Evolutionary conservation across 2,113 vertebrate species (phyloP), one percentile per base, ranked within the genome.

Genomic region (Ophthalmolycus amberensis): DNA sequence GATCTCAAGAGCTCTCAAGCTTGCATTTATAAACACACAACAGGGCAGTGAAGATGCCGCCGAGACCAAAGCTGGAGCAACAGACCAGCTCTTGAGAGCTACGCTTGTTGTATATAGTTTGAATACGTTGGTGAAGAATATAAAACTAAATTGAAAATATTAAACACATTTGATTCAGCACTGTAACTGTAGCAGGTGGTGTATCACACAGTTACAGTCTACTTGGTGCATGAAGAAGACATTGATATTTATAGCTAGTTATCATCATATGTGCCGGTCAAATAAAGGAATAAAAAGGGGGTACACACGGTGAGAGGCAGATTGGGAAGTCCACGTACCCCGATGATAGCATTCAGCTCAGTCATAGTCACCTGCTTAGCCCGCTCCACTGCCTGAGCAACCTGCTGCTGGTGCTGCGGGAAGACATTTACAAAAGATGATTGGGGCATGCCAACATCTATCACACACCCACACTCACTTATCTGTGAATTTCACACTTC

Each of bases 291-390:
- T 95, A 89, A 94, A 54, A 93, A 93, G 97, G 95, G 94, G 92
- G 88, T 94, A 97, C 94, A 96, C 90, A 95, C 90, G 92, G 93
- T 94, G 80, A 96, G 93, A 94, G 94, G 94, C 94, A 96, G 95
- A 97, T 95, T 83, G 91, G 89, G 95, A 97, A 97, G 97, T 96
- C 94, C 95, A 98, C 98, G 96, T 97, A 99, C 97, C 97, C 97
- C 97, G 96, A 99, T 99, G 96, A 98, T 99, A 88, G 97, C 97
- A 90, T 99, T 99, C 95, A 99, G 96, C 94, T 99, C 98, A 83
- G 97, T 97, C 97, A 99, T 99, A 95, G 98, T 99, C 94, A 99
- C 98, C 96, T 99, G 98, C 93, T 98, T 99, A 95, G 97, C 97
- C 93, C 97, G 95, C 94, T 98, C 98, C 92, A 98, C 98, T 94